Conservation (phyloP, 1,140 invertebrate genomes). For the Gerris buenoi region DNA sequence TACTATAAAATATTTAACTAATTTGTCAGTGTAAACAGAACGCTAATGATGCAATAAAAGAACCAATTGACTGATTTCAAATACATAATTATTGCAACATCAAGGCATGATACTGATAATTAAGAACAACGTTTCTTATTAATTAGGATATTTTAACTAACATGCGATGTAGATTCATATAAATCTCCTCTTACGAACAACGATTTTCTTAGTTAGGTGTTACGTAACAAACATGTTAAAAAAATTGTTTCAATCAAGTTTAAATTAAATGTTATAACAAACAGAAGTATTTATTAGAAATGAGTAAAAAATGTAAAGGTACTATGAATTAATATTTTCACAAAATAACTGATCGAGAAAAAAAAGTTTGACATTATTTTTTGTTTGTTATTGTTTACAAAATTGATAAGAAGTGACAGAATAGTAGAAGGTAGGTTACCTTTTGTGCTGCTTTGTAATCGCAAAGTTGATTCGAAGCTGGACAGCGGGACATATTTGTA, state of each 20-base stretch:
- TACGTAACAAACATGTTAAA: background rate
- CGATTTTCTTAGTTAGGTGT: background rate
- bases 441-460: slow-evolving; percentile 5
- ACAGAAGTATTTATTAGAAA: background rate
- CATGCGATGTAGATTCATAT: too few relatives aligned
- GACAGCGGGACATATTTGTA: slow-evolving; percentile 2
- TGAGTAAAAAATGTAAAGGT: background rate
- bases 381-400: background rate
- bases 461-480: slow-evolving; percentile 1
- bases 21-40: too few relatives aligned
- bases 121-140: too few relatives aligned
- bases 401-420: background rate
- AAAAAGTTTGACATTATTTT: background rate
- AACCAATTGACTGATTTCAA: too few relatives aligned
- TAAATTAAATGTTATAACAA: background rate
- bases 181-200: too few relatives aligned
- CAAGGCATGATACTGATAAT: too few relatives aligned
- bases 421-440: background rate
- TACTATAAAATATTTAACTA: too few relatives aligned
- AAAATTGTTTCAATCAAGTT: background rate
- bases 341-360: background rate
- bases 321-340: background rate
- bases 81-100: too few relatives aligned
- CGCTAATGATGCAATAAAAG: too few relatives aligned
- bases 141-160: too few relatives aligned